Evolutionary conservation across 1,140 invertebrate genomes (phyloP), one percentile per base, ranked within the genome.

Genomic region (Bicyclus anynana): DNA sequence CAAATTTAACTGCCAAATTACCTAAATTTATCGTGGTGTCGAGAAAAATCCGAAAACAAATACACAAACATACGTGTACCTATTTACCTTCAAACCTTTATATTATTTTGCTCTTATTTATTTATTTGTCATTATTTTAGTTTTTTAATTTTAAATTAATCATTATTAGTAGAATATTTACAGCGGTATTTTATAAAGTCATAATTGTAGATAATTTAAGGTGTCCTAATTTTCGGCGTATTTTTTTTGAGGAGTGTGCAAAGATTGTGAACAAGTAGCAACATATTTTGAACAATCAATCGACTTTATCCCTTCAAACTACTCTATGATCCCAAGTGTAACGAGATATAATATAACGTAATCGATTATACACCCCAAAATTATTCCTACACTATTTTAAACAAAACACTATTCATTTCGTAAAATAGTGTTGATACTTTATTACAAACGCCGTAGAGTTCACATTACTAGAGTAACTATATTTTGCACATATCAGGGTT

Each of bases 291-390:
- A 51, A 57, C 63, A 70, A 67, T 67, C 66, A 73, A 74, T 76
- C 55, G 62, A 65, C 65, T 47, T 65, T 55, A 79, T 69, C 72
- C 71, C 67, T 67, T 67, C 62, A 47, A 64, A 49, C n/a, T 65
- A 60, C 53, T 71, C 53, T 63, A 66, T 69, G 66, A 77, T 74
- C 74, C 68, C 77, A 68, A 65, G 59, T 71, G 67, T 76, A 80
- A 77, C 69, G 69, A 70, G 69, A 76, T 78, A 76, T 77, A 81
- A 74, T 73, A 72, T 59, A 78, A 70, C 67, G 68, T 84, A 80
- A 78, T 84, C 77, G 81, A 80, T 84, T 80, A 77, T 76, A 82
- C 77, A 71, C 78, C 80, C 80, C 62, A 69, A 76, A 76, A 69
- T 74, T 80, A 72, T 80, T 69, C 62, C 53, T 67, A 59, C 53